Percentiles rank a stretch among this genome's conserved stretches.
phyloP scores from a whole-genome alignment of 2,797 vertebrate genomes.

The Gallinago solitaria region DNA sequence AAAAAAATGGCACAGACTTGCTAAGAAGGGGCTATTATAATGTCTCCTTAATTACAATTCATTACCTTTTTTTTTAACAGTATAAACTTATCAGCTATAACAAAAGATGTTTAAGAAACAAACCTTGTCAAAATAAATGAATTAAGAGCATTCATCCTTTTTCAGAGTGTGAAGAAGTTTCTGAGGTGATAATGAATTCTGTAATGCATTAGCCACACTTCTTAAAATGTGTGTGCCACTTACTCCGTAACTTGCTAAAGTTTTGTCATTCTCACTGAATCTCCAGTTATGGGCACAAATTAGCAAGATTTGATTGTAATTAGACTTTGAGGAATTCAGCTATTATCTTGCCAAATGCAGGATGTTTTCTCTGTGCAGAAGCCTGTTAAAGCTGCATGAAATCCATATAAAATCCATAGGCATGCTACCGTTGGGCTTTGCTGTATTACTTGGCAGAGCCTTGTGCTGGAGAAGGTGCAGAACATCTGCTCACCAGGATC shows the following conservation, averaged over 20 bases:
- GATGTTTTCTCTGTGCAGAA: not conserved
- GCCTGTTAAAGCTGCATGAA: not conserved
- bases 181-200: conserved; percentile 39
- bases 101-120: conserved; percentile 55
- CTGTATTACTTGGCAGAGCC: not conserved
- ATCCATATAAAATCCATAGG: conserved; percentile 11
- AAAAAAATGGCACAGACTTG: conserved; percentile 4
- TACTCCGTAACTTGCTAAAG: not conserved
- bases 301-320: conserved; percentile 5
- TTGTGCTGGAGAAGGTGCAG: not conserved
- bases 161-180: conserved; percentile 21
- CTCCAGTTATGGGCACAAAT: conserved; percentile 9
- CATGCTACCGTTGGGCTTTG: not conserved
- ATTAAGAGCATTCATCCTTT: conserved; percentile 56
- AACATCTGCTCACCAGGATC: not conserved
- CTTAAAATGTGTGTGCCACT: not conserved
- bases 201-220: conserved; percentile 37
- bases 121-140: conserved; percentile 58
- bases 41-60: conserved; percentile 26
- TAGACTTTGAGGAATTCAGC: not conserved
- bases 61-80: conserved; percentile 7
- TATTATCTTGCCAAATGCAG: not conserved
- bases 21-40: conserved; percentile 10
- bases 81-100: conserved; percentile 51
- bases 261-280: not conserved